Percentiles rank a stretch among this genome's conserved stretches.
Evolutionary conservation across 2,113 vertebrate species (phyloP).

Genomic region (Cyrtonyx montezumae): DNA sequence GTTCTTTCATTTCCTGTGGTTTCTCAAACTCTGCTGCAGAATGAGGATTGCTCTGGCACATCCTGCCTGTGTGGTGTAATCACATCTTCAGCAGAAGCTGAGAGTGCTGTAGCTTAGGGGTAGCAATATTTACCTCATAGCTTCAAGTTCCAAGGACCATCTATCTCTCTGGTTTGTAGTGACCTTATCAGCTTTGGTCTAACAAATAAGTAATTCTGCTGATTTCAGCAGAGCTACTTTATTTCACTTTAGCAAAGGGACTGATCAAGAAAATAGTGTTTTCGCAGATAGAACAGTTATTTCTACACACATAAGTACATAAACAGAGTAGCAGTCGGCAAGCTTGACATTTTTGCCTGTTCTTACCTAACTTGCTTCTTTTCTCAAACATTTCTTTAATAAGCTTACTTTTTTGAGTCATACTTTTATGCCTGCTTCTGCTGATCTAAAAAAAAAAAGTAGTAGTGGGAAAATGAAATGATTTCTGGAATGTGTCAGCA

Average conservation of each 20-base stretch:
- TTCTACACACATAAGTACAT: background rate
- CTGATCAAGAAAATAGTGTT: background rate
- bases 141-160: background rate
- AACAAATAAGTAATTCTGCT: background rate
- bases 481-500: conserved; percentile 49
- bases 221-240: background rate
- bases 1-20: background rate
- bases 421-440: background rate
- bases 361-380: background rate
- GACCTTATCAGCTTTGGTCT: background rate
- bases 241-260: background rate
- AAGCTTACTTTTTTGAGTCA: background rate
- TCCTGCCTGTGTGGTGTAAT: background rate
- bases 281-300: background rate
- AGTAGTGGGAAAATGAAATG: background rate
- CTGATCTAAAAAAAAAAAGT: background rate
- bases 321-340: background rate
- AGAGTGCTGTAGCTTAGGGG: background rate
- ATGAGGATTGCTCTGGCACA: background rate
- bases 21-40: background rate
- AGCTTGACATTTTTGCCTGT: background rate
- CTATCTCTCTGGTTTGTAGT: background rate
- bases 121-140: background rate
- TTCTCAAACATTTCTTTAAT: background rate
- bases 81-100: background rate